Percentiles rank a stretch among this genome's conserved stretches.
phyloP scores from a whole-genome alignment of 2,113 vertebrate species.

The Salvelinus namaycush region DNA sequence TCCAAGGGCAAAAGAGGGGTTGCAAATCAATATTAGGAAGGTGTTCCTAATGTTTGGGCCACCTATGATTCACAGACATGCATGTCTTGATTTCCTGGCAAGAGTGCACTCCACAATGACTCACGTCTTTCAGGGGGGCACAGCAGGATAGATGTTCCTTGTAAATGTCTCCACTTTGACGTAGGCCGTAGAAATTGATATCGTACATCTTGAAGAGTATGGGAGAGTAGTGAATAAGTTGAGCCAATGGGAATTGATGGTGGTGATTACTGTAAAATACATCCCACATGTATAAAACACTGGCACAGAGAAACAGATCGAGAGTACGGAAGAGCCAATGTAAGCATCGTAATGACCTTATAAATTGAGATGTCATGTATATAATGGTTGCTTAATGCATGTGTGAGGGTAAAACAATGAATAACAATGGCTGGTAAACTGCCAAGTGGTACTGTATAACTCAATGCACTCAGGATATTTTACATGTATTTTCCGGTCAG shows the following conservation, averaged over 20 bases:
- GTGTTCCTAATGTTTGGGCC: too few relatives aligned
- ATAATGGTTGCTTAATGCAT: neutral
- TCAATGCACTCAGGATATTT: neutral
- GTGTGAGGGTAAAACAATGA: neutral
- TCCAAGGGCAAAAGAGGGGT: too few relatives aligned
- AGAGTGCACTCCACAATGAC: neutral
- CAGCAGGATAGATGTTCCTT: neutral
- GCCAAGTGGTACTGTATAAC: neutral
- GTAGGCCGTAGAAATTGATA: neutral
- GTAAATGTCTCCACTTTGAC: neutral
- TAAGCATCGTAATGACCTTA: neutral
- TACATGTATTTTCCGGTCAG: too few relatives aligned
- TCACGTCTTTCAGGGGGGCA: conserved; percentile 3
- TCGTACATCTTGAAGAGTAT: neutral
- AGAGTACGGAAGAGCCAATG: neutral
- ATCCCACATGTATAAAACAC: neutral
- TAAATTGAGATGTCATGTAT: neutral
- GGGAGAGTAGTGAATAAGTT: neutral
- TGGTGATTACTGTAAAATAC: neutral
- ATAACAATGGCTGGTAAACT: too few relatives aligned
- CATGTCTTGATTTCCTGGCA: neutral
- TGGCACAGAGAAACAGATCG: neutral
- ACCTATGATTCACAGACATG: neutral
- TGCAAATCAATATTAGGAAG: too few relatives aligned
- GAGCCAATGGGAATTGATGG: neutral